Evolutionary conservation across 35 echinoderm and acorn worm genomes (phyloP).

Genomic region (Stichopus chloronotus): DNA sequence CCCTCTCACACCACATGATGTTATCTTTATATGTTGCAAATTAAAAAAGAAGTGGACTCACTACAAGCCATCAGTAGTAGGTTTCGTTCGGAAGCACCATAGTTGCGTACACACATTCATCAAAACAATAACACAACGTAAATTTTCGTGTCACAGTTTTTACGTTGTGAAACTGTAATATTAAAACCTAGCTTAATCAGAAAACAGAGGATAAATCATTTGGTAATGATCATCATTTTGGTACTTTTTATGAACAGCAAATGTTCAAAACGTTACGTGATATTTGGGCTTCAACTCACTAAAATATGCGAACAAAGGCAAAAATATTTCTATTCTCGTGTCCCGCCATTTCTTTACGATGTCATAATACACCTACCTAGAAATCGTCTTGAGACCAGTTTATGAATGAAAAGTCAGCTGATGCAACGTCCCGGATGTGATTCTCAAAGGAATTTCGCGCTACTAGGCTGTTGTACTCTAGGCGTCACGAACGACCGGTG

Average conservation of each 20-base stretch:
- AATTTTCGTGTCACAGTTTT: slow-evolving; percentile 8
- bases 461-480: slow-evolving; percentile 3
- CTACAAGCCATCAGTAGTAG: slow-evolving; percentile 9
- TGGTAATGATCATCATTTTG: background rate
- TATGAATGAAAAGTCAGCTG: slow-evolving; percentile 9
- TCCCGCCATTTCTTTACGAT: slow-evolving; percentile 2
- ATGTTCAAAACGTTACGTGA: slow-evolving; percentile 7
- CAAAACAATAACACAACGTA: slow-evolving; percentile 27
- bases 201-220: slow-evolving; percentile 6
- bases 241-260: slow-evolving; percentile 9
- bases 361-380: slow-evolving; percentile 15
- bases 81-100: slow-evolving; percentile 1
- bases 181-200: background rate
- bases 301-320: background rate
- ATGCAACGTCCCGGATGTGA: background rate
- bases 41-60: slow-evolving; percentile 24
- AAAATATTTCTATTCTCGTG: slow-evolving; percentile 25
- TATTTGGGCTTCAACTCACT: slow-evolving; percentile 20
- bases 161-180: slow-evolving; percentile 21
- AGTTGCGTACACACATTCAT: background rate
- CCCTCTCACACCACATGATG: background rate
- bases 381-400: slow-evolving; percentile 13
- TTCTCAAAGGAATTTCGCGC: slow-evolving; percentile 16
- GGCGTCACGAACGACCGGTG: slow-evolving; percentile 11
- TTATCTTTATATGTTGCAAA: slow-evolving; percentile 22